These are phyloP conservation scores for Amblyteles armatorius DNA, from an alignment of 2,888 invertebrate genomes.

Conservation along the genomic window DNA sequence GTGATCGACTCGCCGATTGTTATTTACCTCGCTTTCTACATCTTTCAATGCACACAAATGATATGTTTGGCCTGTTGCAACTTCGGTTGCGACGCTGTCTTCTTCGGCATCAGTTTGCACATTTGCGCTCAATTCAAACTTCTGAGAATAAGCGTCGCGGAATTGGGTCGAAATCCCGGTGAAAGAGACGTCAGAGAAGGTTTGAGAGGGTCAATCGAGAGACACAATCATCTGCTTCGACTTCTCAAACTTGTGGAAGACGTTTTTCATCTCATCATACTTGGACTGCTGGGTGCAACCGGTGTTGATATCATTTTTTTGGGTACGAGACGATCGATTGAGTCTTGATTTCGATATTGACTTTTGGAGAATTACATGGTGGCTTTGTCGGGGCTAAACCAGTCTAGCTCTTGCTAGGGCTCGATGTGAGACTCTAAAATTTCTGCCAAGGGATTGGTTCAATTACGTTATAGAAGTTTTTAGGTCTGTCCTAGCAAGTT, in stretches of 20 bases:
- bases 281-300: constrained; percentile 8
- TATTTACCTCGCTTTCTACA: constrained; percentile 45
- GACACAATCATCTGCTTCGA: not conserved
- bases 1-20: constrained; percentile 1
- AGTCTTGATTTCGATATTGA: too few relatives aligned
- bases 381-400: too few relatives aligned
- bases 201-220: not conserved
- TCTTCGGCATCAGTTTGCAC: constrained; percentile 62
- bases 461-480: too few relatives aligned
- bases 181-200: not conserved
- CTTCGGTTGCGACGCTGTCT: constrained; percentile 48
- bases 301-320: too few relatives aligned
- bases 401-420: too few relatives aligned
- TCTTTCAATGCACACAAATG: constrained; percentile 40
- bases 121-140: constrained; percentile 59
- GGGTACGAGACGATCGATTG: too few relatives aligned
- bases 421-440: too few relatives aligned
- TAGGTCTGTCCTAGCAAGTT: too few relatives aligned
- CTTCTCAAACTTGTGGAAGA: not conserved
- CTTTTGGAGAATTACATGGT: too few relatives aligned
- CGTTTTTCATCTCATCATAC: not conserved
- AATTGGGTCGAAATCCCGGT: not conserved
- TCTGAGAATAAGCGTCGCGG: constrained; percentile 16
- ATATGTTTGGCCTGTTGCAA: constrained; percentile 25
- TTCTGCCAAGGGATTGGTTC: too few relatives aligned